These are phyloP conservation scores for Coregonus sp. DNA, from an alignment of 2,797 vertebrate species.

Conservation along the genomic window DNA sequence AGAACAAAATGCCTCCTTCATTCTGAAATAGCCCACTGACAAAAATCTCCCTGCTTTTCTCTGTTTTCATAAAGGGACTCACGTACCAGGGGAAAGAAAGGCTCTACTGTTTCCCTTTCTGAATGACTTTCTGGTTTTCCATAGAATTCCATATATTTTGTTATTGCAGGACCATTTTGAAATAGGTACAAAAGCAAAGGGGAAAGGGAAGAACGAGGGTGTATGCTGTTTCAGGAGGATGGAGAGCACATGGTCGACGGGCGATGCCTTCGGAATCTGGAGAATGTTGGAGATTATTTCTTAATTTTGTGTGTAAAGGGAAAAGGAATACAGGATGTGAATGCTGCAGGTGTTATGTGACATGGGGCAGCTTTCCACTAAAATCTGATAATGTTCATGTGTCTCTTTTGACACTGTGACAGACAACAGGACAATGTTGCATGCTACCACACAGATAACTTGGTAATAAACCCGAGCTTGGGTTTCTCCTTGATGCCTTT, in stretches of 20 bases:
- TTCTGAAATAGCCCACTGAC: slow-evolving; percentile 29
- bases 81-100: slow-evolving; percentile 10
- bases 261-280: slow-evolving; percentile 34
- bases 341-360: slow-evolving; percentile 14
- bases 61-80: slow-evolving; percentile 25
- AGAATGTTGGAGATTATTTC: slow-evolving; percentile 31
- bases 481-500: slow-evolving; percentile 21
- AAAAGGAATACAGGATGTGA: background rate
- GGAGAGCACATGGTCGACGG: slow-evolving; percentile 13
- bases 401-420: background rate
- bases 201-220: background rate
- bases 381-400: background rate
- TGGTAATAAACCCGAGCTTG: background rate
- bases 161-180: background rate
- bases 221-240: slow-evolving; percentile 15
- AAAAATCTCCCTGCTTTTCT: slow-evolving; percentile 18
- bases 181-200: background rate
- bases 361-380: background rate
- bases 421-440: slow-evolving; percentile 1
- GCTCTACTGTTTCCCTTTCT: slow-evolving; percentile 13
- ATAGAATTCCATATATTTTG: slow-evolving; percentile 1
- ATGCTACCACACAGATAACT: background rate
- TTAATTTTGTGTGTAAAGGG: slow-evolving; percentile 1
- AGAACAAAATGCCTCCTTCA: slow-evolving; percentile 30
- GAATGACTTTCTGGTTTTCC: slow-evolving; percentile 15